phyloP scores from a whole-genome alignment of 2,113 vertebrate species.

The Hippocampus abdominalis region DNA sequence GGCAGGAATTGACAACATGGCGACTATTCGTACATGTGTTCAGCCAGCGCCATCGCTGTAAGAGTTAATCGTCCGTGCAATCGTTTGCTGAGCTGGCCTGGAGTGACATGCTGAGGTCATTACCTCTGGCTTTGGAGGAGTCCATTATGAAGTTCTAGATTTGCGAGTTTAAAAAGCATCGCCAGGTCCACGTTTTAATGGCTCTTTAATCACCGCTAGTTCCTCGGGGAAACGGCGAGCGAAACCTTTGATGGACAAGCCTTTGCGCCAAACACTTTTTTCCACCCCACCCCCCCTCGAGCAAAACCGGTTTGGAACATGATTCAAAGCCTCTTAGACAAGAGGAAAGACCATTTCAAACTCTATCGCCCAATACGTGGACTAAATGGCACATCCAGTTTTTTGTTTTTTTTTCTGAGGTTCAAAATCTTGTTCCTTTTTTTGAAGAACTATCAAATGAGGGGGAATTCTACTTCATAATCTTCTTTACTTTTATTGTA shows the following conservation, averaged over 20 bases:
- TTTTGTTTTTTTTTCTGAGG: not conserved
- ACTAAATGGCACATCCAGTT: slow-evolving; percentile 3
- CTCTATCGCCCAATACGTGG: slow-evolving; percentile 3
- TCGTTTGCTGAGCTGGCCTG: slow-evolving; percentile 40
- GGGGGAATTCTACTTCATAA: not conserved
- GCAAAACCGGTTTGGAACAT: not conserved
- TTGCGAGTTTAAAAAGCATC: slow-evolving; percentile 23
- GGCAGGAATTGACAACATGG: slow-evolving; percentile 42
- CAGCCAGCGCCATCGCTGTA: slow-evolving; percentile 58
- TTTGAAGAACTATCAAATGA: slow-evolving; percentile 6
- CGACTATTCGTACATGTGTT: slow-evolving; percentile 45
- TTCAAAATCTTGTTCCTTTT: not conserved
- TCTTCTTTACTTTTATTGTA: not conserved
- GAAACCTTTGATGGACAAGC: slow-evolving; percentile 25
- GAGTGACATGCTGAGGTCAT: slow-evolving; percentile 62
- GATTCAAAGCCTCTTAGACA: slow-evolving; percentile 1
- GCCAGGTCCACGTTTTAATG: slow-evolving; percentile 26
- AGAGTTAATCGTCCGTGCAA: slow-evolving; percentile 65
- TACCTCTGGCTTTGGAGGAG: slow-evolving; percentile 52
- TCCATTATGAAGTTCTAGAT: slow-evolving; percentile 35
- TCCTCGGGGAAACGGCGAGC: slow-evolving; percentile 36
- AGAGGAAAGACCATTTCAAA: slow-evolving; percentile 9
- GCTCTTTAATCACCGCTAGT: slow-evolving; percentile 22
- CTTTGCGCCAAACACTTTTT: slow-evolving; percentile 21
- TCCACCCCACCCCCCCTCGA: not conserved